Conservation (phyloP, 2,113 vertebrate species). For the Oreochromis aureus region DNA sequence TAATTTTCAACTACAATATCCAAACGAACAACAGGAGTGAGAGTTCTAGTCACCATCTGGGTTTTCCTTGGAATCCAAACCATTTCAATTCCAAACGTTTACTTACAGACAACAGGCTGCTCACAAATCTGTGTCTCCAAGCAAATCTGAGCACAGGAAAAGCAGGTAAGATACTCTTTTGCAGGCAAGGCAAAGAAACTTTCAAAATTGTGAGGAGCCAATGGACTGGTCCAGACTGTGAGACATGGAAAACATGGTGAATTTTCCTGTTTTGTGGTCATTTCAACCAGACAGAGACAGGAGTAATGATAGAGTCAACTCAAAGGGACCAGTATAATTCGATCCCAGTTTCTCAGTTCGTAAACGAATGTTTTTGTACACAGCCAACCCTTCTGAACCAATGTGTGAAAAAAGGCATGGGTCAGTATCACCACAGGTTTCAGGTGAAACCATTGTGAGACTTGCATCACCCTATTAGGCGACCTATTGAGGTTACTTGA, state of each 20-base stretch:
- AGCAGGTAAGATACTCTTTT: not conserved
- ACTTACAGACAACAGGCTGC: not conserved
- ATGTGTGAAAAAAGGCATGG: not conserved
- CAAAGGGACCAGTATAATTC: not conserved
- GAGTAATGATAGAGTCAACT: not conserved
- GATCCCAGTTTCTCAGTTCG: not conserved
- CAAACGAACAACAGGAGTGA: not conserved
- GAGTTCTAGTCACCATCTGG: not conserved
- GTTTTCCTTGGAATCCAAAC: not conserved
- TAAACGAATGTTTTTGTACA: rapidly evolving
- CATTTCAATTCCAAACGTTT: not conserved
- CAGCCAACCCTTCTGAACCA: not conserved
- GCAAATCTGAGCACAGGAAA: not conserved
- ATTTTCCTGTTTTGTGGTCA: not conserved
- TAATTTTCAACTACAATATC: not conserved
- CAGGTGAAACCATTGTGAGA: not conserved
- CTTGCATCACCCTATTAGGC: not conserved
- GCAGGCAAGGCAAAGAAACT: not conserved
- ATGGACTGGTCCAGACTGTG: not conserved
- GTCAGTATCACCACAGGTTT: not conserved
- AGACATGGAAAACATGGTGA: not conserved
- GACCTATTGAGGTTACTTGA: not conserved
- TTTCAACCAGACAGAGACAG: not conserved
- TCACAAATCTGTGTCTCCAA: not conserved
- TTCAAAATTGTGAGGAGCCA: not conserved